Evolutionary conservation across 2,888 invertebrate genomes (phyloP), one percentile per base, ranked within the genome.

Genomic region (Acronicta psi): DNA sequence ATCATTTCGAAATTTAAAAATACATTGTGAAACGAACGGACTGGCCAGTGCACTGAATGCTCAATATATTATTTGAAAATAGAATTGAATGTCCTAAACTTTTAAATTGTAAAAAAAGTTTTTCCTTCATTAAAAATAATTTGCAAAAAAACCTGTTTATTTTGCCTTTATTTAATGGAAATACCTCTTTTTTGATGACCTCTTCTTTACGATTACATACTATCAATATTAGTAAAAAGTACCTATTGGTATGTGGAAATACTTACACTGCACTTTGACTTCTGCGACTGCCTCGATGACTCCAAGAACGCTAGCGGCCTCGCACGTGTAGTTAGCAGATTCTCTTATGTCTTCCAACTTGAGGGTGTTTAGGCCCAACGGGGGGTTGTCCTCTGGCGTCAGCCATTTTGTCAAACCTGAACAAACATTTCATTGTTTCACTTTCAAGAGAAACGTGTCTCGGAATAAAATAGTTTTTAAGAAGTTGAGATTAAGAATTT

Each of bases 251-350:
- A 34, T 40, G 25, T 57, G 49, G 8, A 31, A 55, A 25, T 42
- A 91, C 93, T 96, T 91, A 99, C 99, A 98, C 96, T 99, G 98
- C 74, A 99, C 99, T 95, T 98, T 97, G 73, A 99, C 98, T 81
- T 97, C 95, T 11, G 98, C 97, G 0, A 96, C 95, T 4, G 97
- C 95, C 84, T 99, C 98, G 66, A 99, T 98, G 81, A 97, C 96
- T 43, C 99, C 99, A 54, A 99, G 95, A 14, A 98, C 98, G 82
- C 99, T 99, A 53, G 98, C 97, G 0, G 99, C 99, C 65, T 98
- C 97, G 88, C 99, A 99, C 0, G 99, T 99, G 94, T 98, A 99
- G 93, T 99, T 99, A 18, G 98, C 98, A 0, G 99, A 98, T 85
- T 98, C 97, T 78, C 97, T 96, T 71, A 99, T 97, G 84, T 98